Conservation (phyloP, 2,113 vertebrate genomes). For the Triplophysa siluroides region DNA sequence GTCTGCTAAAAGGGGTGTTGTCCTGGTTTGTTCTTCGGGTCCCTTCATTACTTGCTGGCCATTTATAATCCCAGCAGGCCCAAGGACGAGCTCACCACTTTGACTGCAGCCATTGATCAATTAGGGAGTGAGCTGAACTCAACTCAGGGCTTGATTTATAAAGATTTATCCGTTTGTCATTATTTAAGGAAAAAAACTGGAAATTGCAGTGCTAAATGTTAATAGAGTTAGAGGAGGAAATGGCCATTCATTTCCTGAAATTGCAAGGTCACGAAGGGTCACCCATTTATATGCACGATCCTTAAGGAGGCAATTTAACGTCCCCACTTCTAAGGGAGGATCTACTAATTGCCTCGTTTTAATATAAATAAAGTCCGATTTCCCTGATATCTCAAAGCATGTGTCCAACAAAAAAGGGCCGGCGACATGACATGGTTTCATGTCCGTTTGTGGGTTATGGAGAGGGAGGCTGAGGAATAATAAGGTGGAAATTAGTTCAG, state of each 20-base stretch:
- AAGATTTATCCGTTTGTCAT: constrained; percentile 69
- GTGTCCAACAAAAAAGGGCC: constrained; percentile 41
- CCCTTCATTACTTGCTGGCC: constrained; percentile 60
- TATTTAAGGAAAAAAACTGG: constrained; percentile 66
- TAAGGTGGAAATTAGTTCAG: not conserved
- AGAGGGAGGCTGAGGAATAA: not conserved
- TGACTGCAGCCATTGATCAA: constrained; percentile 67
- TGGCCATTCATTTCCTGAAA: constrained; percentile 58
- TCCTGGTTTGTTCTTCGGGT: constrained; percentile 50
- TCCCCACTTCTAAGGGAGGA: constrained; percentile 48
- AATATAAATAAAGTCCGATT: constrained; percentile 57
- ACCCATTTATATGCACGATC: constrained; percentile 55
- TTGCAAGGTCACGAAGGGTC: constrained; percentile 62
- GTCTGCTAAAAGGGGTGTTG: constrained; percentile 36
- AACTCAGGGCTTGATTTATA: constrained; percentile 65
- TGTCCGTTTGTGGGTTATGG: constrained; percentile 5
- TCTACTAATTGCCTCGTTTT: constrained; percentile 57
- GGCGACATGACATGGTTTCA: constrained; percentile 10
- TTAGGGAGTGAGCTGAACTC: constrained; percentile 63
- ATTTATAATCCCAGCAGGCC: constrained; percentile 62
- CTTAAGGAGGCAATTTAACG: constrained; percentile 57
- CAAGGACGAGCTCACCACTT: constrained; percentile 64
- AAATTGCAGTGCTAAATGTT: constrained; percentile 64
- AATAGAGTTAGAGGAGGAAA: constrained; percentile 60
- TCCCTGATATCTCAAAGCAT: constrained; percentile 38